phyloP scores from a whole-genome alignment of 2,797 vertebrate genomes.

The Cichlasoma orientale region DNA sequence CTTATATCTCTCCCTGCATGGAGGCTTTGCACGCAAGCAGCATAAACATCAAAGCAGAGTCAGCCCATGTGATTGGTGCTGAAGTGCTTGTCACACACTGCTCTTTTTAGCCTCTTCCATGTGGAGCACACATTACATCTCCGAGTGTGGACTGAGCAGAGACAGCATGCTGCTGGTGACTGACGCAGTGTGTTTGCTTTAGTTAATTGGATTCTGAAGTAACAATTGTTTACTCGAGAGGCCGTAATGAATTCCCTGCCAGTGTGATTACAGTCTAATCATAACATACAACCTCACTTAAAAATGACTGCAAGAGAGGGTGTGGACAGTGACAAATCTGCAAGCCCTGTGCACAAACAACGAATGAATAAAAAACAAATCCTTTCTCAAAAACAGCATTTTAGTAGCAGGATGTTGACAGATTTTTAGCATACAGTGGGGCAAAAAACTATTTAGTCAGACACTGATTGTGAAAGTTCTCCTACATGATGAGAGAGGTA shows the following conservation, averaged over 20 bases:
- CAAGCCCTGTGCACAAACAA: background rate
- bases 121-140: slow-evolving; percentile 45
- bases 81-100: slow-evolving; percentile 45
- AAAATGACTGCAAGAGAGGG: slow-evolving; percentile 8
- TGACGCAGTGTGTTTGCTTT: slow-evolving; percentile 57
- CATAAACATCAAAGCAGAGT: slow-evolving; percentile 56
- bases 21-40: slow-evolving; percentile 28
- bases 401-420: background rate
- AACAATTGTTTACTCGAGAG: slow-evolving; percentile 63
- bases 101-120: slow-evolving; percentile 54
- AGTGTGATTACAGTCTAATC: slow-evolving; percentile 50
- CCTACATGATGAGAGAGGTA: too few species aligned
- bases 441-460: too few species aligned
- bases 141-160: slow-evolving; percentile 28
- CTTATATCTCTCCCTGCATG: background rate
- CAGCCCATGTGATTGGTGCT: slow-evolving; percentile 45
- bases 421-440: background rate
- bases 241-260: slow-evolving; percentile 45
- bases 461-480: too few species aligned
- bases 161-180: slow-evolving; percentile 47
- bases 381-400: background rate
- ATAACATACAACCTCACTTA: slow-evolving; percentile 33
- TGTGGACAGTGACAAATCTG: background rate
- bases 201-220: slow-evolving; percentile 71
- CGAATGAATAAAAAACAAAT: background rate